Percentiles rank a stretch among this genome's conserved stretches.
Conservation (phyloP, 2,797 vertebrate genomes). For the Kryptopterus vitreolus region DNA sequence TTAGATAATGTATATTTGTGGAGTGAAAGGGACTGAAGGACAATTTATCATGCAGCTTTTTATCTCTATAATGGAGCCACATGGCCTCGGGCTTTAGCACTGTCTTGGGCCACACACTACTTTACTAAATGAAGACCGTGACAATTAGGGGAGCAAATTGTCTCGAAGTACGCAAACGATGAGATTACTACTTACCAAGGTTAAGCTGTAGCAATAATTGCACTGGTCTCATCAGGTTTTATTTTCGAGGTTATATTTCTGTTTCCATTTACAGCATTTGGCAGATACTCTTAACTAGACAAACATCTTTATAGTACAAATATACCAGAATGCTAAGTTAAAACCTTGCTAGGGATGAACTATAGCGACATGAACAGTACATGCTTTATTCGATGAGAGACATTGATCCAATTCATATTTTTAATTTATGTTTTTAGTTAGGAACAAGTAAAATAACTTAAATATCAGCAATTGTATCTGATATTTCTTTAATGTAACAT, state of each 20-base stretch:
- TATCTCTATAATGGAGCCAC: constrained; percentile 63
- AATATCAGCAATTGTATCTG: background rate
- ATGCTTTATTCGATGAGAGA: background rate
- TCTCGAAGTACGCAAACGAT: background rate
- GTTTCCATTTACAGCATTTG: background rate
- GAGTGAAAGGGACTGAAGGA: constrained; percentile 76
- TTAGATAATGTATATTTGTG: constrained; percentile 81
- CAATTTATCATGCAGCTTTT: constrained; percentile 77
- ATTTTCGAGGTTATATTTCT: background rate
- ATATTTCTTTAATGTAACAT: background rate
- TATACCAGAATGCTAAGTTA: background rate
- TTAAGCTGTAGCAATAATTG: background rate
- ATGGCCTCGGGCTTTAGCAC: constrained; percentile 42
- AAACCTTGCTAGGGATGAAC: background rate
- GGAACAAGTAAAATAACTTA: background rate
- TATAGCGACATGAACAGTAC: background rate
- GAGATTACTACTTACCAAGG: background rate
- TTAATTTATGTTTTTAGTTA: no score
- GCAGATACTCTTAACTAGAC: background rate
- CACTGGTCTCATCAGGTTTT: background rate
- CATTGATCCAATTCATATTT: background rate
- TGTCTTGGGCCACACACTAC: constrained; percentile 44
- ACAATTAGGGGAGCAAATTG: background rate
- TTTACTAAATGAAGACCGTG: constrained; percentile 24
- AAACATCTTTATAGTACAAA: background rate